Conservation (phyloP, 2,888 invertebrate genomes). For the Branchellion lobata region DNA sequence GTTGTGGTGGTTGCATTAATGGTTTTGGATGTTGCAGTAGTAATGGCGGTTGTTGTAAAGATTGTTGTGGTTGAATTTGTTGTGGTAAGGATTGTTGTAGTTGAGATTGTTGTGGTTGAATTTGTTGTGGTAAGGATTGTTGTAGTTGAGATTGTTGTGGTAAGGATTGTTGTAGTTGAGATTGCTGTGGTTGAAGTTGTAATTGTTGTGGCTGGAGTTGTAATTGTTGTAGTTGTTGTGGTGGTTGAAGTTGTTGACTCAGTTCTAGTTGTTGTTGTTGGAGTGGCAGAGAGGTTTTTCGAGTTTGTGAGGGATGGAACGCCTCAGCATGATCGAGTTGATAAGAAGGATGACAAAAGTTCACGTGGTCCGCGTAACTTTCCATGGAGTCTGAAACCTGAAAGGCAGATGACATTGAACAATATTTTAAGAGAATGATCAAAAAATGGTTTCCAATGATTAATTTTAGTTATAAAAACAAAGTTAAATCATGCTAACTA, state of each 20-base stretch:
- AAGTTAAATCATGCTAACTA: too few relatives aligned
- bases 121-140: too few relatives aligned
- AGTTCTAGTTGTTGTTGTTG: background rate
- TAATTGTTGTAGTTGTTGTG: background rate
- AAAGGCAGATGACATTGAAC: background rate
- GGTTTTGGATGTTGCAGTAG: too few relatives aligned
- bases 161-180: too few relatives aligned
- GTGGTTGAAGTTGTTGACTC: too few relatives aligned
- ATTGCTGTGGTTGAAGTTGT: too few relatives aligned
- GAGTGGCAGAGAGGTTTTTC: background rate
- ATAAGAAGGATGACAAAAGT: slow-evolving; percentile 37
- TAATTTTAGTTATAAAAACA: too few relatives aligned
- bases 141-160: too few relatives aligned
- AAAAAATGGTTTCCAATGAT: too few relatives aligned
- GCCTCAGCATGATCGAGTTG: background rate
- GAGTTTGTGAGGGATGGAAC: too few relatives aligned
- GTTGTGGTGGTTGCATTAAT: background rate
- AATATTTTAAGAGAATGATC: too few relatives aligned
- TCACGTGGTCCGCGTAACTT: slow-evolving; percentile 40
- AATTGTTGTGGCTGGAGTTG: background rate
- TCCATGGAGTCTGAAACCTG: slow-evolving; percentile 26
- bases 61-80: background rate
- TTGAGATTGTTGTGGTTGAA: background rate
- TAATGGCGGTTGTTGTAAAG: background rate
- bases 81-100: too few relatives aligned